These are phyloP conservation scores for Trisateles emortualis DNA, from an alignment of 2,888 invertebrate species.

Conservation along the genomic window DNA sequence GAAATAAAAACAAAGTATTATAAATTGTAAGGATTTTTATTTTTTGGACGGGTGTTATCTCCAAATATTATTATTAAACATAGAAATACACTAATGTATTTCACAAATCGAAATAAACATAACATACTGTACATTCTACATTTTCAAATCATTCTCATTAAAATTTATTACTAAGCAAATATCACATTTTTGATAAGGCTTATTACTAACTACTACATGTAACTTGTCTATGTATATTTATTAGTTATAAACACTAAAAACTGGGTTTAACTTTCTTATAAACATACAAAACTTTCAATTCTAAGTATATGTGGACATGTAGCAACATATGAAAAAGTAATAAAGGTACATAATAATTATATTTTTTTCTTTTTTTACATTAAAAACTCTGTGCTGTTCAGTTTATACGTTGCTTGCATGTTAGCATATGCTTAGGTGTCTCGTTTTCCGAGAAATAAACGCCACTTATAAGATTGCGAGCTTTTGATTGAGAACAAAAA, in stretches of 20 bases:
- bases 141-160: constrained; percentile 39
- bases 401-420: too few relatives aligned
- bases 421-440: too few relatives aligned
- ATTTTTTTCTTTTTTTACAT: too few relatives aligned
- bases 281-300: neutral
- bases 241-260: constrained; percentile 11
- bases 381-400: too few relatives aligned
- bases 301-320: neutral
- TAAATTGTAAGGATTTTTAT: constrained; percentile 61
- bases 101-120: constrained; percentile 33
- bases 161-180: constrained; percentile 44
- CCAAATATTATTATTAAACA: constrained; percentile 35
- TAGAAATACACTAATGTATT: constrained; percentile 39
- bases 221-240: constrained; percentile 19
- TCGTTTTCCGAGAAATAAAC: too few relatives aligned
- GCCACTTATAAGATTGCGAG: too few relatives aligned
- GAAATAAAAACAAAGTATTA: constrained; percentile 16
- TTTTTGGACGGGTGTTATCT: constrained; percentile 61
- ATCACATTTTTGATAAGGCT: constrained; percentile 35
- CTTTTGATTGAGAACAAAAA: too few relatives aligned
- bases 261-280: neutral
- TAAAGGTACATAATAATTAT: too few relatives aligned
- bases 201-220: constrained; percentile 30
- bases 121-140: constrained; percentile 31
- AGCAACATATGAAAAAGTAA: too few relatives aligned